Evolutionary conservation across 2,888 invertebrate species (phyloP), one percentile per base, ranked within the genome.

Genomic region (Apotomis capreana): DNA sequence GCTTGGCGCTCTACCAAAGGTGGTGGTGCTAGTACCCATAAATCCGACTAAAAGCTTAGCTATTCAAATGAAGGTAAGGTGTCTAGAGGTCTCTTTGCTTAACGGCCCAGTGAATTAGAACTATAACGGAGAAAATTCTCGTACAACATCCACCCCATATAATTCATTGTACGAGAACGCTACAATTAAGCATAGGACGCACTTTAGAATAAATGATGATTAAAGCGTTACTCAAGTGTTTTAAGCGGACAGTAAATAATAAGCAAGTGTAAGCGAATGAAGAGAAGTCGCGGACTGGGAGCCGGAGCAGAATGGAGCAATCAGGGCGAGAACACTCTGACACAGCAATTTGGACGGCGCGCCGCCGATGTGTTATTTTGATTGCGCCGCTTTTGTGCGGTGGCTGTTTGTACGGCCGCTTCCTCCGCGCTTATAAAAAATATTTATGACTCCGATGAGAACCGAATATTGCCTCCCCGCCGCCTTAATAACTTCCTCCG

Each of bases 291-390:
- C 78, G 79, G 79, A 78, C 79, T 79, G 81, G 83, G 80, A 84
- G 86, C 83, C 80, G 83, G 82, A 87, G 84, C 84, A 90, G 89
- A 92, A 91, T 89, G 84, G 89, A 89, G 89, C 91, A 92, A 92
- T 91, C 91, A 91, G 86, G 83, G 87, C 84, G 87, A 86, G 88
- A 89, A 89, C 88, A 89, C 89, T 90, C 88, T 91, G 91, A 91
- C 91, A 89, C 87, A 90, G 90, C 90, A 90, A 91, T 91, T 91
- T 89, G 87, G 88, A 83, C 84, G 84, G 85, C 83, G 86, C 85
- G 81, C 77, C 80, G 83, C 83, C 89, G 84, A 90, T 89, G 89
- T 90, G 88, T 91, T 91, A 89, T 91, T 91, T 89, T 90, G 89
- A 91, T 90, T 89, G 90, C 87, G 86, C 81, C 86, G 87, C 87